phyloP scores from a whole-genome alignment of 2,797 vertebrate species.

The Sebastes matsubarae region DNA sequence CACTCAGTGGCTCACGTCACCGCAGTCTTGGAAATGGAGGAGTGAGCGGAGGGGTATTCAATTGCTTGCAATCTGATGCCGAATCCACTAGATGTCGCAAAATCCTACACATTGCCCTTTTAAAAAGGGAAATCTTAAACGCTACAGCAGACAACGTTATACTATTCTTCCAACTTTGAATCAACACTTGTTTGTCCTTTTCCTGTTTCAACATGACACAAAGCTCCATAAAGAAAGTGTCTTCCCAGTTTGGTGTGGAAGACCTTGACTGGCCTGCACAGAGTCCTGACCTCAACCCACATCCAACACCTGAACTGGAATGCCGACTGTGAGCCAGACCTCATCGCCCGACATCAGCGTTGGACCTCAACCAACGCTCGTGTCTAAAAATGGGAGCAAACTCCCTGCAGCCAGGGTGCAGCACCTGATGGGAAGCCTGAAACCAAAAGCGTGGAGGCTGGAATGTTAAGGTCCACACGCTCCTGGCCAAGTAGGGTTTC shows the following conservation, averaged over 20 bases:
- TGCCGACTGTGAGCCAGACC: neutral
- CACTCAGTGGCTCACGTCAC: neutral
- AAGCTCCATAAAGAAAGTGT: neutral
- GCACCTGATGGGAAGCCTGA: neutral
- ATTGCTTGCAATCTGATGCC: too few relatives aligned
- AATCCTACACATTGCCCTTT: too few relatives aligned
- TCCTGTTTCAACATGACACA: neutral
- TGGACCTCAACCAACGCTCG: neutral
- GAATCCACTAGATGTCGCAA: too few relatives aligned
- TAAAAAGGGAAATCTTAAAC: too few relatives aligned
- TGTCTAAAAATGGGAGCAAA: neutral
- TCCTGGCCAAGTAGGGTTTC: neutral
- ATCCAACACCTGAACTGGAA: neutral
- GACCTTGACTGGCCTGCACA: neutral
- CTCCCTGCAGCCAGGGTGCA: neutral
- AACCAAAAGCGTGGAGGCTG: neutral
- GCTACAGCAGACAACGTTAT: neutral
- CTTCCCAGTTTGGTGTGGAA: neutral
- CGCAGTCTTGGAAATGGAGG: neutral
- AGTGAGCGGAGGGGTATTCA: too few relatives aligned
- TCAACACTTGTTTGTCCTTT: neutral
- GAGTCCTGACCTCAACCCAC: neutral
- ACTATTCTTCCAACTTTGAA: neutral
- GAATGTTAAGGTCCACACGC: neutral
- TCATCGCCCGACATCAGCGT: neutral